Evolutionary conservation across 2,797 vertebrate genomes (phyloP), one percentile per base, ranked within the genome.

Genomic region (Clarias platycephalus): DNA sequence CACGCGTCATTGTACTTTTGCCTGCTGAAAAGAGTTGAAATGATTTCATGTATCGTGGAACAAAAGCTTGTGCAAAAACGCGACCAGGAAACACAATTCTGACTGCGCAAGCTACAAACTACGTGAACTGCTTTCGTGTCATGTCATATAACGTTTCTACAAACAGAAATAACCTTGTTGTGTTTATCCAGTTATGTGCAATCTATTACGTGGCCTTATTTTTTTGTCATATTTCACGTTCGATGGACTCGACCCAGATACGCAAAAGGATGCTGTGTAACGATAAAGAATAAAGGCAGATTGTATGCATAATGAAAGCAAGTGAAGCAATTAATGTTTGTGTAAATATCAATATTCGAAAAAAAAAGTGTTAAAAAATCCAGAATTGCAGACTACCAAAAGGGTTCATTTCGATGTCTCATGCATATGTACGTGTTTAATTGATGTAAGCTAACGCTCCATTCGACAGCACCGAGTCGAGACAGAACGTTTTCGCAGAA

Each of bases 311-410:
- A 57, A 57, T 53, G 9, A 78, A 78, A 4, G 76, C 31, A 82
- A 60, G 6, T 3, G 37, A 75, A 75, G 66, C 64, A 26, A 80
- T 58, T 18, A 68, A 81, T 18, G 62, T 80, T 76, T 49, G 67
- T 88, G 88, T 87, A 87, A 86, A 88, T 88, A 87, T 24, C 22
- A 76, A 24, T 40, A 60, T 83, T 74, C 53, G 15, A 5, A 34
- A 24, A 60, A 34, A 44, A 70, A 44, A 3, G 12, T 53, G 49
- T 53, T 53, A 72, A 67, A 57, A 63, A 83, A 75, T 5, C 18
- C 49, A 22, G 75, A 57, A 79, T 15, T 53, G 49, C 49, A 53
- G 12, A 76, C 66, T 64, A 84, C 80, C 72, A 78, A 81, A 66
- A 80, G 40, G 84, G 28, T 66, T 74, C 60, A 81, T 74, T 34